A percentile compares a stretch with the other conserved stretches of the same genome.
These are phyloP conservation scores for Tricholaema leucomelas DNA, from an alignment of 2,113 vertebrate genomes.

Conservation along the genomic window DNA sequence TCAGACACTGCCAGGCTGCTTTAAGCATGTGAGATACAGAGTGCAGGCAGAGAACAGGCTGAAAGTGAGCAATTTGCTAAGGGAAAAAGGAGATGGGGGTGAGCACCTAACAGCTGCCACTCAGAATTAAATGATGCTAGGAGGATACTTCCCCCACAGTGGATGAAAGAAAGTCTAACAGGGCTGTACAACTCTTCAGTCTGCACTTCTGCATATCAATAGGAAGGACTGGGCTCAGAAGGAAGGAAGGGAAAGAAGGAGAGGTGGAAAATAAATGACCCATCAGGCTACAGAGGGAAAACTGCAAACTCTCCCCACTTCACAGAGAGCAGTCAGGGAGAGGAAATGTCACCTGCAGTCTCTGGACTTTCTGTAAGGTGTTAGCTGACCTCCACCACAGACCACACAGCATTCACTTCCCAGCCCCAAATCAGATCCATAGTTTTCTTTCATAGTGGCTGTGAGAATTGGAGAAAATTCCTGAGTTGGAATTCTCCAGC, in stretches of 20 bases:
- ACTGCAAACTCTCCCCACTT: neutral
- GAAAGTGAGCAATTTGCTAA: conserved; percentile 58
- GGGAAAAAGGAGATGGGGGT: conserved; percentile 9
- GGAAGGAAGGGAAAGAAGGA: neutral
- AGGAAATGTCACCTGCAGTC: neutral
- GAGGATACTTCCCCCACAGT: neutral
- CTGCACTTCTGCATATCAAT: neutral
- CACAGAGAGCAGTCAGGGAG: neutral
- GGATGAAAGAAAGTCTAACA: conserved; percentile 15
- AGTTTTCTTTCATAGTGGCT: neutral
- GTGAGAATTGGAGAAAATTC: neutral
- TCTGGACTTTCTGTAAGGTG: neutral
- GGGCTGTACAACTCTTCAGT: neutral
- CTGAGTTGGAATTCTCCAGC: neutral
- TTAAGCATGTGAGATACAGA: conserved; percentile 34
- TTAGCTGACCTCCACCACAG: neutral
- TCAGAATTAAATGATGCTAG: conserved; percentile 51
- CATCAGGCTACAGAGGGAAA: neutral
- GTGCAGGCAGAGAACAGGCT: conserved; percentile 42
- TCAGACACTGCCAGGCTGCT: conserved; percentile 37
- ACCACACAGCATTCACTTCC: neutral
- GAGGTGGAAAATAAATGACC: neutral
- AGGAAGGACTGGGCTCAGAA: too few relatives aligned
- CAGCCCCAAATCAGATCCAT: neutral
- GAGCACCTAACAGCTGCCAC: conserved; percentile 40